Evolutionary conservation across 2,797 vertebrate species (phyloP), one percentile per base, ranked within the genome.

Genomic region (Chiroxiphia lanceolata): DNA sequence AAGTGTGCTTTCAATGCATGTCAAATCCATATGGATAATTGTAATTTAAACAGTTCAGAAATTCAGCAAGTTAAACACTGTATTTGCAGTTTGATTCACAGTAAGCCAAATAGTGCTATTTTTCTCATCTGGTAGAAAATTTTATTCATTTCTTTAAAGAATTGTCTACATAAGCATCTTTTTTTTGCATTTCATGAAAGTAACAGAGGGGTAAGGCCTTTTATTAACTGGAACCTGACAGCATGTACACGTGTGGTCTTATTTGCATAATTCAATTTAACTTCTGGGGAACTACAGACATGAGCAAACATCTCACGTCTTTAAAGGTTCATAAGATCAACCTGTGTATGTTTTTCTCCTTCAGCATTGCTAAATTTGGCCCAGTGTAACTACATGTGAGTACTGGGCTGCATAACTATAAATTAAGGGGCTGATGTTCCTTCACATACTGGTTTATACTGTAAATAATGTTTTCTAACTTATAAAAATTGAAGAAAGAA

Each of bases 221-320:
- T 90, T 94, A 74, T 71, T 94, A 90, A 44, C 61, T 86, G 57
- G 47, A 93, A 74, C 45, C 56, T 84, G 76, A 61, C n/a, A 89
- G 64, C 23, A 33, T 38, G 68, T 67, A 84, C 59, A 91, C n/a
- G 60, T 76, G 51, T 80, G 50, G 36, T 92, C 36, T 64, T 74
- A 82, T 59, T 69, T 95, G 75, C 56, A 93, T 87, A 94, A 94
- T 75, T 68, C 70, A 79, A 13, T 87, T 85, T 79, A 83, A 87
- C 59, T 83, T 95, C 36, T 31, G 10, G 76, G 47, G 22, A 83
- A 70, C 29, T 81, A 79, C n/a, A 72, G 45, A 84, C 40, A 82
- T 48, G 56, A 83, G 42, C 65, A 88, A 88, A 44, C 6, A 12
- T 47, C 50, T 91, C 71, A 59, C 47, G 8, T 80, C 71, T 85